These are phyloP conservation scores for Todiramphus saurophagus DNA, from an alignment of 2,113 vertebrate species.

Conservation along the genomic window DNA sequence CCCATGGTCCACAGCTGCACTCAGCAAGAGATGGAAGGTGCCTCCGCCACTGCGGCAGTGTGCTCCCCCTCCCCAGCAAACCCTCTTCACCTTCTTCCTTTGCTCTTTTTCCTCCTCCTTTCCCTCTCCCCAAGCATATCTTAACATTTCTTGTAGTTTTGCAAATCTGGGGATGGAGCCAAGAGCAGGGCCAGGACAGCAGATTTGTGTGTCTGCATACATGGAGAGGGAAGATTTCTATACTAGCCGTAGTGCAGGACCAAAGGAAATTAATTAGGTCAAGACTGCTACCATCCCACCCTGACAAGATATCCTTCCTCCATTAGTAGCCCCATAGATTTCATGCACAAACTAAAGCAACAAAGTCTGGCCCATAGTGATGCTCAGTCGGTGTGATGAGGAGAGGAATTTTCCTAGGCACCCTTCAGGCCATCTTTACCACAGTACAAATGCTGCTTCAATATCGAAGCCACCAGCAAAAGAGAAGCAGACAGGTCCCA, in stretches of 20 bases:
- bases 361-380: neutral
- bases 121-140: neutral
- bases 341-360: neutral
- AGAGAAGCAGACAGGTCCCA: neutral
- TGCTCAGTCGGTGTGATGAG: neutral
- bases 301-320: neutral
- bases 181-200: neutral
- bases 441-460: neutral
- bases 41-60: neutral
- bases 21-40: slow-evolving; percentile 6
- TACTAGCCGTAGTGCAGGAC: neutral
- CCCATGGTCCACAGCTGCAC: neutral
- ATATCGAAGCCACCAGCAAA: neutral
- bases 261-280: neutral
- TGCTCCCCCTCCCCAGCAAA: neutral
- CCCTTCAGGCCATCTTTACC: neutral
- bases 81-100: neutral
- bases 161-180: neutral
- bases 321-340: neutral
- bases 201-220: neutral
- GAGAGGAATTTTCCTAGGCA: neutral
- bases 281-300: neutral
- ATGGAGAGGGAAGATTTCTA: neutral
- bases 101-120: neutral
- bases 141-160: neutral